Percentiles rank a stretch among this genome's conserved stretches.
phyloP scores from a whole-genome alignment of 2,888 invertebrate species.

The Lasioglossum figueresi region DNA sequence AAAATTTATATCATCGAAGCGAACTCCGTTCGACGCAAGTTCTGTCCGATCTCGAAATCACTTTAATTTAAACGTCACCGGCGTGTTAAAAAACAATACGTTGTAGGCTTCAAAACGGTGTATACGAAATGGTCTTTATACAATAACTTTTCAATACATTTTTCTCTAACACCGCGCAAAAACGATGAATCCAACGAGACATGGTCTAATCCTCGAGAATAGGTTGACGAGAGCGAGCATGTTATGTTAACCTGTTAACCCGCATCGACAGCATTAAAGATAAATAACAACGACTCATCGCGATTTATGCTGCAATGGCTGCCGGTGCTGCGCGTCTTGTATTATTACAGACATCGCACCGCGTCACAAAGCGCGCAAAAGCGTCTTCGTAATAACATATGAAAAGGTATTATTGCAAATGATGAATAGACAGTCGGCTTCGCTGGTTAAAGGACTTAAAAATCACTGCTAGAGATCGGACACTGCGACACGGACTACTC shows the following conservation, averaged over 20 bases:
- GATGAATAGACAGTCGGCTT: neutral
- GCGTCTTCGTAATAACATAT: neutral
- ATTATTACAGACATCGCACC: neutral
- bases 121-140: neutral
- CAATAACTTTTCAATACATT: neutral
- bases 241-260: neutral
- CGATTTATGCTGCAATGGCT: neutral
- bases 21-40: neutral
- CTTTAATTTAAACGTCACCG: no score
- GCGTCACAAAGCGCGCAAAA: neutral
- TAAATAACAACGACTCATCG: neutral
- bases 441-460: neutral
- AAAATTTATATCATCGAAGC: neutral
- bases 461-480: neutral
- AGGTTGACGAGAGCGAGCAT: neutral
- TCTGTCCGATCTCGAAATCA: neutral
- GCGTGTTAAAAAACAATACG: neutral
- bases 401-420: neutral
- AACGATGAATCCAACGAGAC: neutral
- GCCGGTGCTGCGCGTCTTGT: neutral
- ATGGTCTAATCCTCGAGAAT: neutral
- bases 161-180: no score
- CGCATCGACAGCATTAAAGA: neutral
- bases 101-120: no score
- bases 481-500: neutral